These are phyloP conservation scores for Gymnocypris eckloni DNA, from an alignment of 2,797 vertebrate genomes.

Conservation along the genomic window DNA sequence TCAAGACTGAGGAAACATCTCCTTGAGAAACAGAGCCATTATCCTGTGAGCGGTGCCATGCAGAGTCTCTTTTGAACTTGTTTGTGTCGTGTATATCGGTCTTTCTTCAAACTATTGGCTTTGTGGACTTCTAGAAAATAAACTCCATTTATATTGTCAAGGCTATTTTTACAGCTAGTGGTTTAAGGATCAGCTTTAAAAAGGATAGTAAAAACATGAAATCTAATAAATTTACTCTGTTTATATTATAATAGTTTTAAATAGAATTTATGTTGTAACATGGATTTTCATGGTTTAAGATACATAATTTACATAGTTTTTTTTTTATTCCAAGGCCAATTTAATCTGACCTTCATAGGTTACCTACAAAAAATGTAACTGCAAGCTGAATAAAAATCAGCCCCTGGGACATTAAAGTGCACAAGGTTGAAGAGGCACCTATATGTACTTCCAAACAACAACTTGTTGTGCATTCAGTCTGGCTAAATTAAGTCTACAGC, in stretches of 20 bases:
- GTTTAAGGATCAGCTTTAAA: not conserved
- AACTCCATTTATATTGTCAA: not conserved
- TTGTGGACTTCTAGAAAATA: not conserved
- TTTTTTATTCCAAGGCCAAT: not conserved
- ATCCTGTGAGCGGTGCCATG: slow-evolving; percentile 45
- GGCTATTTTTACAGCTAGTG: not conserved
- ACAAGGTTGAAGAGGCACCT: not conserved
- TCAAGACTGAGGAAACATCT: slow-evolving; percentile 29
- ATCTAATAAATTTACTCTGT: too few relatives aligned
- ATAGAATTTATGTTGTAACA: not conserved
- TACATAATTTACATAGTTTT: not conserved
- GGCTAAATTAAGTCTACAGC: slow-evolving; percentile 9
- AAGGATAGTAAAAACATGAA: not conserved
- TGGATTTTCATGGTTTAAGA: not conserved
- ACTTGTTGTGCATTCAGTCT: not conserved
- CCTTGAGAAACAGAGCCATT: slow-evolving; percentile 29
- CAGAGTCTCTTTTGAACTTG: slow-evolving; percentile 1
- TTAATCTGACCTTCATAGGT: not conserved
- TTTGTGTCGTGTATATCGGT: slow-evolving; percentile 16
- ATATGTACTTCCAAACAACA: slow-evolving; percentile 1
- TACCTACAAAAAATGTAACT: not conserved
- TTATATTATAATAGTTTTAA: not conserved
- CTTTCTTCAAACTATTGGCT: not conserved
- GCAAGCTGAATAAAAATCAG: not conserved
- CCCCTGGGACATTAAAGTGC: not conserved